These are phyloP conservation scores for Miltochrista miniata DNA, from an alignment of 2,888 invertebrate species.

Conservation along the genomic window DNA sequence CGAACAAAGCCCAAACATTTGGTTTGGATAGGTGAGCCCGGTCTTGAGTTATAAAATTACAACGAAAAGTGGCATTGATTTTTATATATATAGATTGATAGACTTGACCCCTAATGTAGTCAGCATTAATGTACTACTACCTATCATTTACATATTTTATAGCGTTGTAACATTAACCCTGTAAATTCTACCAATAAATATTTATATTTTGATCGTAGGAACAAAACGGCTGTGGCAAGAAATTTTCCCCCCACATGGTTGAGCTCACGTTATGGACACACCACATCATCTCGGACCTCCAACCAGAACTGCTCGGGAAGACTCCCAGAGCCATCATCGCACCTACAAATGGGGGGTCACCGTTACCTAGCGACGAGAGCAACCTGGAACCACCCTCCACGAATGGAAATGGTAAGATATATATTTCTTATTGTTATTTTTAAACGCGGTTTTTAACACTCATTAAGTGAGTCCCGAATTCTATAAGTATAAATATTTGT, in stretches of 20 bases:
- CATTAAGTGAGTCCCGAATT: not conserved
- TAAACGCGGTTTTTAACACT: too few species aligned
- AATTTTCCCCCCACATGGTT: constrained; percentile 90
- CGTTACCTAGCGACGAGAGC: constrained; percentile 88
- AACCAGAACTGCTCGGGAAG: constrained; percentile 92
- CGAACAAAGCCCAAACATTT: too few species aligned
- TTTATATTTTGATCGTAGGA: constrained; percentile 48
- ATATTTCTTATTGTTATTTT: not conserved
- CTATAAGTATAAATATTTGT: not conserved
- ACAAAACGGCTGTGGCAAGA: constrained; percentile 82
- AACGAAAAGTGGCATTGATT: too few species aligned
- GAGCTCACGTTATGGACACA: constrained; percentile 97
- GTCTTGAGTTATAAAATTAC: too few species aligned
- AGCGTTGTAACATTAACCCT: too few species aligned
- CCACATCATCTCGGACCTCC: constrained; percentile 92
- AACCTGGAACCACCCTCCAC: constrained; percentile 88
- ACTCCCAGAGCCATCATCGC: constrained; percentile 82
- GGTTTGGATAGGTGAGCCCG: too few species aligned
- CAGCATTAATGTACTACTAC: too few species aligned
- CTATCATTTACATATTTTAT: too few species aligned
- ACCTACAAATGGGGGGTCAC: constrained; percentile 78
- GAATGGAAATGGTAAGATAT: constrained; percentile 75
- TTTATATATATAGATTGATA: too few species aligned
- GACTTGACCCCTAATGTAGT: too few species aligned
- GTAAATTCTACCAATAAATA: not conserved